These are phyloP conservation scores for Artibeus lituratus DNA, from an alignment of 2,797 vertebrate species.

Conservation along the genomic window DNA sequence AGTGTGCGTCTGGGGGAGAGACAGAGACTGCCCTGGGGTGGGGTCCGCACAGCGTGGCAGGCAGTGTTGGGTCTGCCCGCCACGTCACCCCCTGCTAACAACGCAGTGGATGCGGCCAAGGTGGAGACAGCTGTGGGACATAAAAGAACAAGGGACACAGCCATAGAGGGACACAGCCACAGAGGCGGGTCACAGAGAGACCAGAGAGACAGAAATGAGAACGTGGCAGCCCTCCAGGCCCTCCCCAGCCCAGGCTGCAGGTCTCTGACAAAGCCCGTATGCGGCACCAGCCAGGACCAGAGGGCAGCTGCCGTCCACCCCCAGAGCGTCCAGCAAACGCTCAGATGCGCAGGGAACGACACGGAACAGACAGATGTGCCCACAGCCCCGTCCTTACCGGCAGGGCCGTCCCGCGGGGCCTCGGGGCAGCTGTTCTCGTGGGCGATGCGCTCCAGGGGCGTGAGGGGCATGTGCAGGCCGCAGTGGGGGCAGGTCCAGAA, in stretches of 20 bases:
- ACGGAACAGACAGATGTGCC: rapidly evolving
- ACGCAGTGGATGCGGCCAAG: rapidly evolving
- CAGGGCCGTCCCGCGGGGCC: constrained; percentile 19
- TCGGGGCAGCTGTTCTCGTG: constrained; percentile 88
- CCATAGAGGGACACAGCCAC: not conserved
- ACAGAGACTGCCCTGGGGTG: not conserved
- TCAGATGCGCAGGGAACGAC: not conserved
- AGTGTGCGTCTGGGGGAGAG: not conserved
- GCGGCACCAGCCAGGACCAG: too few relatives aligned
- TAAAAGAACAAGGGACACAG: not conserved
- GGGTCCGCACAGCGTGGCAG: too few relatives aligned
- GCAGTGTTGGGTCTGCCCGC: not conserved
- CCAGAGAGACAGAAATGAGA: not conserved
- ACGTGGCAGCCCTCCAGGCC: not conserved
- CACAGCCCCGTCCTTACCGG: constrained; percentile 12
- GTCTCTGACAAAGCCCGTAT: not conserved
- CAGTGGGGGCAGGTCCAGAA: constrained; percentile 95
- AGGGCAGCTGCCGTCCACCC: not conserved
- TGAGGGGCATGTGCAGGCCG: constrained; percentile 91
- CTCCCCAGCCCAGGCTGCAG: rapidly evolving
- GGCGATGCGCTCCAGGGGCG: constrained; percentile 91
- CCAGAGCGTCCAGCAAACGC: rapidly evolving
- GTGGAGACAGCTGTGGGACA: not conserved
- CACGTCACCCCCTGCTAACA: not conserved
- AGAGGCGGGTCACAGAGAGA: not conserved